A percentile compares a stretch with the other conserved stretches of the same genome.
These are phyloP conservation scores for Malthinus flaveolus DNA, from an alignment of 2,888 invertebrate genomes.

Conservation along the genomic window DNA sequence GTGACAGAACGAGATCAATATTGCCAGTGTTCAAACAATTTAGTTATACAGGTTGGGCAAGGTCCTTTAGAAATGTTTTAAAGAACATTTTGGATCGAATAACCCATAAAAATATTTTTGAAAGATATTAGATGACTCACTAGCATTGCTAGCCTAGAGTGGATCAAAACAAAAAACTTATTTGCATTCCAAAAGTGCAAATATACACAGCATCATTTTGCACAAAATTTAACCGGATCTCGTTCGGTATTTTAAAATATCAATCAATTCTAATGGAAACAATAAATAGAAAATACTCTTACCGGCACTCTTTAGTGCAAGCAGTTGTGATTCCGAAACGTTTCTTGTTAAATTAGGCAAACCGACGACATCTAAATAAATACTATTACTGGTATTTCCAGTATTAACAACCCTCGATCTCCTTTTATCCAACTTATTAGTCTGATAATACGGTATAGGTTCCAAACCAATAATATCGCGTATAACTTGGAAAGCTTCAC, in stretches of 20 bases:
- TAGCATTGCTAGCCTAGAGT: no score
- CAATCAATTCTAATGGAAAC: no score
- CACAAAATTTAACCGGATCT: neutral
- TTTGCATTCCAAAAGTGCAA: no score
- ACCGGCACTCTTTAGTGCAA: constrained; percentile 77
- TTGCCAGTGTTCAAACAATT: neutral
- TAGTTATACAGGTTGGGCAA: no score
- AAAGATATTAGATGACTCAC: no score
- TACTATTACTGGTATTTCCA: constrained; percentile 56
- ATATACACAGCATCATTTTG: no score
- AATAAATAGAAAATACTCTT: constrained; percentile 40
- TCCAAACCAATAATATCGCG: constrained; percentile 71
- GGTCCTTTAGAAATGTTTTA: no score
- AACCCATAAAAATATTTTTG: no score
- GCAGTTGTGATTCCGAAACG: constrained; percentile 86
- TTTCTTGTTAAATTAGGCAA: constrained; percentile 73
- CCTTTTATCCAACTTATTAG: constrained; percentile 69
- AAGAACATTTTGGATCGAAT: no score
- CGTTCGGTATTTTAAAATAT: neutral
- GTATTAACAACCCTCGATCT: constrained; percentile 62
- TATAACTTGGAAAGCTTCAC: constrained; percentile 83
- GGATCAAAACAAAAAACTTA: no score
- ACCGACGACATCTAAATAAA: constrained; percentile 66
- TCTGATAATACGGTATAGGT: constrained; percentile 68
- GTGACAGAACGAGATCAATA: neutral